Conservation (phyloP, 2,888 invertebrate species). For the Pollenia amentaria region DNA sequence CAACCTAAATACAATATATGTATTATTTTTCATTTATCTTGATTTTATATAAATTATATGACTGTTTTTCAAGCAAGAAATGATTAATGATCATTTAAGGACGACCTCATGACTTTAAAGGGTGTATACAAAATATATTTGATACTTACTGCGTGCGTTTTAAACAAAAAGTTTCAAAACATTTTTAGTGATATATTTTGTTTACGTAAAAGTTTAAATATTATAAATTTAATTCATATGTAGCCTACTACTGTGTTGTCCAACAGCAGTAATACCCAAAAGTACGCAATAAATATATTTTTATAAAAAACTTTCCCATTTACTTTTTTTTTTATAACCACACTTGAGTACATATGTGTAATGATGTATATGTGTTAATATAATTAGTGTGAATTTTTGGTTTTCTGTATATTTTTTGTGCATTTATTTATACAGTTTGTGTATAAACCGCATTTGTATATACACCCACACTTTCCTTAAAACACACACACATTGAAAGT, state of each 20-base stretch:
- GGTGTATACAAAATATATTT: not conserved
- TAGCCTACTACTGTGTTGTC: too few relatives aligned
- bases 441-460: constrained; percentile 3
- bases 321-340: too few relatives aligned
- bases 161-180: not conserved
- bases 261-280: not conserved
- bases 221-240: too few relatives aligned
- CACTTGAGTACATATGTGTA: not conserved
- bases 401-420: not conserved
- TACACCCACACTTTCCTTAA: not conserved
- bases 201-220: too few relatives aligned
- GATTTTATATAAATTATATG: too few relatives aligned
- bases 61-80: not conserved
- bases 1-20: too few relatives aligned
- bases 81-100: constrained; percentile 18
- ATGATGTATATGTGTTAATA: constrained; percentile 14
- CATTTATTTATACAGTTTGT: not conserved
- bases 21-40: too few relatives aligned
- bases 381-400: constrained; percentile 38
- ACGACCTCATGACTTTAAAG: not conserved
- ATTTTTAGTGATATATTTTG: too few relatives aligned
- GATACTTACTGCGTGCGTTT: not conserved
- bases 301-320: not conserved
- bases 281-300: not conserved
- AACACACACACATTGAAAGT: not conserved